Evolutionary conservation across 2,113 vertebrate species (phyloP).

Genomic region (Lathamus discolor): DNA sequence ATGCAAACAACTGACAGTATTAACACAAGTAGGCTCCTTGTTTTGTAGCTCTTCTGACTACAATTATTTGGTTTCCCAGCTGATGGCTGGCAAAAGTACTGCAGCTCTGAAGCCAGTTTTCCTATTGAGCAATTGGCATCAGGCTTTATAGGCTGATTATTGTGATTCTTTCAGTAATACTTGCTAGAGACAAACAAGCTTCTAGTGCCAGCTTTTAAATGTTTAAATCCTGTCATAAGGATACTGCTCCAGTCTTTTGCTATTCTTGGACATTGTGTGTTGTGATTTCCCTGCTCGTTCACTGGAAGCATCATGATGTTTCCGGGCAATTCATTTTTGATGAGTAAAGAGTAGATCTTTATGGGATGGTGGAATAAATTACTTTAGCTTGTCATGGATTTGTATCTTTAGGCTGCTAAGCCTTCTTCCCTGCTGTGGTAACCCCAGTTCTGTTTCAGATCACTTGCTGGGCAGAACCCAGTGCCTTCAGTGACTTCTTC

Average conservation of each 20-base stretch:
- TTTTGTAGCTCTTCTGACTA: background rate
- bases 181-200: background rate
- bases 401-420: background rate
- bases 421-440: background rate
- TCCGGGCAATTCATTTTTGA: background rate
- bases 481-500: background rate
- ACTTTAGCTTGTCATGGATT: background rate
- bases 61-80: background rate
- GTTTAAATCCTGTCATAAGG: background rate
- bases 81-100: conserved; percentile 17
- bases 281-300: background rate
- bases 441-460: background rate
- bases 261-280: background rate
- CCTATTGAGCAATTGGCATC: background rate
- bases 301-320: background rate
- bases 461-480: background rate
- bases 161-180: background rate
- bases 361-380: background rate
- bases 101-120: conserved; percentile 28
- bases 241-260: background rate
- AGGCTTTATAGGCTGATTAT: background rate
- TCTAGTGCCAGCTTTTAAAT: background rate
- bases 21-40: background rate
- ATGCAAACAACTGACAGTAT: background rate
- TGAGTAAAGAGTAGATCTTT: background rate